phyloP scores from a whole-genome alignment of 2,888 invertebrate species.

The Drosophila affinis region DNA sequence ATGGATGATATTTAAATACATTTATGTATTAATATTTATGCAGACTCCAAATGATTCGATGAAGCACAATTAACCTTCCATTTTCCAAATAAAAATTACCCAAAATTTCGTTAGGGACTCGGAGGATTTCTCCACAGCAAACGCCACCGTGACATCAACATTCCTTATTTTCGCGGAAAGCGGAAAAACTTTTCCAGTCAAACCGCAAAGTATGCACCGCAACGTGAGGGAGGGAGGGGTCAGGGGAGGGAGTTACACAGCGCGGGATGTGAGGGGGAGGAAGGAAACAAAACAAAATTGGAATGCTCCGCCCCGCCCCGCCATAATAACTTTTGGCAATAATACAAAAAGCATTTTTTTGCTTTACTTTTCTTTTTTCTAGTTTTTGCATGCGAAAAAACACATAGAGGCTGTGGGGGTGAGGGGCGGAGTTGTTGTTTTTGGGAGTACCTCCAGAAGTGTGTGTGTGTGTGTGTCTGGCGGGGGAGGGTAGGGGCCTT shows the following conservation, averaged over 20 bases:
- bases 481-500: neutral
- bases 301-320: slow-evolving; percentile 53
- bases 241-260: neutral
- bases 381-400: slow-evolving; percentile 21
- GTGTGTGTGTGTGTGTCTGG: slow-evolving; percentile 1
- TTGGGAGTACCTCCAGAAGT: neutral
- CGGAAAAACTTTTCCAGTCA: slow-evolving; percentile 49
- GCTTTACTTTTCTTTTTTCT: slow-evolving; percentile 25
- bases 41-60: neutral
- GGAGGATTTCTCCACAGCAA: neutral
- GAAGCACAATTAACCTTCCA: neutral
- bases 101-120: neutral
- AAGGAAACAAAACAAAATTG: slow-evolving; percentile 39
- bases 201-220: slow-evolving; percentile 65
- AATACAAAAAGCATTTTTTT: slow-evolving; percentile 64
- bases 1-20: neutral
- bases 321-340: slow-evolving; percentile 75
- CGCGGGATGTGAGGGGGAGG: neutral
- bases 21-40: neutral
- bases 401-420: neutral
- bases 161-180: neutral
- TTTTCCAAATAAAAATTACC: neutral
- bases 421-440: neutral
- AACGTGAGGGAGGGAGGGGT: neutral
- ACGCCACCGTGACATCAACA: neutral